Base-by-base conservation (phyloP, 2,797 vertebrate species). In the Tarsius wallacei region DNA sequence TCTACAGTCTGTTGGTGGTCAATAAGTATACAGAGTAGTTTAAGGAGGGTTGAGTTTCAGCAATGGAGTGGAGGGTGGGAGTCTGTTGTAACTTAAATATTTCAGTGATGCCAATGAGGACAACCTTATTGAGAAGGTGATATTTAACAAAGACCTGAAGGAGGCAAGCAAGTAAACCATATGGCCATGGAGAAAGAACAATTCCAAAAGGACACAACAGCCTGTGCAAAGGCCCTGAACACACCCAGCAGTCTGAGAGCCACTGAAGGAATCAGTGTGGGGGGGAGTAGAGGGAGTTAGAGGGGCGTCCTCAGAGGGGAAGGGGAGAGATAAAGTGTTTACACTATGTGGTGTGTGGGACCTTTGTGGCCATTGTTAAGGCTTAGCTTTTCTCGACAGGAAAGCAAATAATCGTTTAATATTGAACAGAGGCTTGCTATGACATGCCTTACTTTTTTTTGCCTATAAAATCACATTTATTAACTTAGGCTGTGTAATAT, bases 391-490 rank as follows among this genome's bases (percentile, higher is more conserved):
- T 59, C 12, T 81, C 1, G 11, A 42, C 53, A 22, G 33, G 28
- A 95, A 68, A 88, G 61, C 63, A 83, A 89, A 13, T 57, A 14
- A 4, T 19, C 31, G 22, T 47, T 11, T 1, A 15, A 42, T 36
- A 90, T 76, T 28, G 57, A 73, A 66, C 64, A 78, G 63, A 80
- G n/a, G 9, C 6, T 0, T 28, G n/a, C 61, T 26, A 13, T 4
- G 15, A 42, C 31, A 16, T 28, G 12, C 71, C 5, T 76, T 70
- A 36, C 42, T 42, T 42, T 42, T 42, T 42, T 42, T 42, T 31
- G 42, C 57, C 76, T 64, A 92, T 28, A 87, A 59, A 19, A 93
- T 42, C 42, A 89, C 8, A 80, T 96, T 97, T 98, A 97, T 98
- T 98, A 96, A 96, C 33, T 71, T 87, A 96, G 22, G 36, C 5